Evolutionary conservation across 30 jellyfish, hydroid and myxozoan genomes (phyloP).

Genomic region (Cassiopea andromeda): DNA sequence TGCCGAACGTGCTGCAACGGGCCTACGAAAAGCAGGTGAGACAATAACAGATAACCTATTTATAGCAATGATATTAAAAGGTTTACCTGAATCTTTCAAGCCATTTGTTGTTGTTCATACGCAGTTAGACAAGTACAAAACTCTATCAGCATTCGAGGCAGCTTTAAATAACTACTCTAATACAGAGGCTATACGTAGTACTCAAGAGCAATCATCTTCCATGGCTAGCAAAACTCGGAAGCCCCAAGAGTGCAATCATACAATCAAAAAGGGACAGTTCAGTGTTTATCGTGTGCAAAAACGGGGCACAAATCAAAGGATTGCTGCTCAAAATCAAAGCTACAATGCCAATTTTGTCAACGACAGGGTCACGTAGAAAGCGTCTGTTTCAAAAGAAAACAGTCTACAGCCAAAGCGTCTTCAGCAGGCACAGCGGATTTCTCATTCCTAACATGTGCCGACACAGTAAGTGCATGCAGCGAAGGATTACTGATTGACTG

Average conservation of each 20-base stretch:
- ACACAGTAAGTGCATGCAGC: conserved; percentile 14
- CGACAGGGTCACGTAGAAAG: conserved; percentile 52
- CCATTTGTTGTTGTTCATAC: conserved; percentile 70
- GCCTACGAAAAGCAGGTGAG: conserved; percentile 4
- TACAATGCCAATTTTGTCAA: conserved; percentile 49
- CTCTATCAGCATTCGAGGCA: conserved; percentile 57
- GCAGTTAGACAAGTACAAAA: conserved; percentile 54
- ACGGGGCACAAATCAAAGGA: conserved; percentile 39
- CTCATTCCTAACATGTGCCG: conserved; percentile 12
- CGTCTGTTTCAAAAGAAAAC: conserved; percentile 34
- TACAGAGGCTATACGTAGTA: conserved; percentile 31
- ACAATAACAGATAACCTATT: background rate
- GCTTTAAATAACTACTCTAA: conserved; percentile 52
- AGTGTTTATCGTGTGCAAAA: conserved; percentile 62
- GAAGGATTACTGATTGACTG: conserved; percentile 45
- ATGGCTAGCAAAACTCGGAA: conserved; percentile 12
- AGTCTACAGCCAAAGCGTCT: conserved; percentile 20
- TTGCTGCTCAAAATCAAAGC: background rate
- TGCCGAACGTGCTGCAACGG: conserved; percentile 16
- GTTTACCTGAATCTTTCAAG: conserved; percentile 42
- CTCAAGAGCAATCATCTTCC: conserved; percentile 28
- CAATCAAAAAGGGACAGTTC: conserved; percentile 15
- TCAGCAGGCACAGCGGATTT: conserved; percentile 11
- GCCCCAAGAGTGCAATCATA: background rate
- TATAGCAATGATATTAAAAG: conserved; percentile 13